Evolutionary conservation across 2,888 invertebrate genomes (phyloP).

Genomic region (Drosophila pseudotakahashii): DNA sequence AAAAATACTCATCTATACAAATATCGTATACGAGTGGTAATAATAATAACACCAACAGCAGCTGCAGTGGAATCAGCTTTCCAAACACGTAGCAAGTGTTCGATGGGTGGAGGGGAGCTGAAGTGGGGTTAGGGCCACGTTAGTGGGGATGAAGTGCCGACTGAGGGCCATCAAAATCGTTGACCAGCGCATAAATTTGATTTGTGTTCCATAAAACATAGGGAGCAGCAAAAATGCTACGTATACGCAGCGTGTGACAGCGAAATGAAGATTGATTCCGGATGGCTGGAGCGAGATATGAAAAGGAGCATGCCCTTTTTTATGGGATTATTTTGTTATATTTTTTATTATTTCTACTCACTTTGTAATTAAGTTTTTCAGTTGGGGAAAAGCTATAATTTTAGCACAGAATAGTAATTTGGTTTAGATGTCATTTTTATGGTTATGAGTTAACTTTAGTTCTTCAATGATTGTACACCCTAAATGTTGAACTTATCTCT

Average conservation of each 20-base stretch:
- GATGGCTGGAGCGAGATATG: not conserved
- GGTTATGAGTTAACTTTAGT: not conserved
- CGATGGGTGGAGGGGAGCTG: not conserved
- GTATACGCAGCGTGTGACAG: constrained; percentile 59
- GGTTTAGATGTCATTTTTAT: not conserved
- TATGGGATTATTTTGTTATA: constrained; percentile 5
- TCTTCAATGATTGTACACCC: not conserved
- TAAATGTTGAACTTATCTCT: not conserved
- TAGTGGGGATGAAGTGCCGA: constrained; percentile 11
- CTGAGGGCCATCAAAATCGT: constrained; percentile 55
- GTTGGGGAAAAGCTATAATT: constrained; percentile 5
- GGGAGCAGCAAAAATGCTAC: constrained; percentile 27
- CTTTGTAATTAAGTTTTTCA: constrained; percentile 30
- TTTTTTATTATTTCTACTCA: constrained; percentile 4
- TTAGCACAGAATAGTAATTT: constrained; percentile 8
- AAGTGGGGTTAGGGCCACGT: not conserved
- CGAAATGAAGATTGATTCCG: constrained; percentile 39
- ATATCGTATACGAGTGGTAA: constrained; percentile 48
- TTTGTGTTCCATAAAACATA: constrained; percentile 64
- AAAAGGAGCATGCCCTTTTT: constrained; percentile 21
- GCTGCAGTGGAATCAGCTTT: constrained; percentile 62
- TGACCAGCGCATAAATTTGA: constrained; percentile 75
- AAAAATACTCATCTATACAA: constrained; percentile 29
- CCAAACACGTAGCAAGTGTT: constrained; percentile 65
- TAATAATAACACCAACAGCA: constrained; percentile 53